These are phyloP conservation scores for Heliconius aoede DNA, from an alignment of 2,888 invertebrate species.

Conservation along the genomic window DNA sequence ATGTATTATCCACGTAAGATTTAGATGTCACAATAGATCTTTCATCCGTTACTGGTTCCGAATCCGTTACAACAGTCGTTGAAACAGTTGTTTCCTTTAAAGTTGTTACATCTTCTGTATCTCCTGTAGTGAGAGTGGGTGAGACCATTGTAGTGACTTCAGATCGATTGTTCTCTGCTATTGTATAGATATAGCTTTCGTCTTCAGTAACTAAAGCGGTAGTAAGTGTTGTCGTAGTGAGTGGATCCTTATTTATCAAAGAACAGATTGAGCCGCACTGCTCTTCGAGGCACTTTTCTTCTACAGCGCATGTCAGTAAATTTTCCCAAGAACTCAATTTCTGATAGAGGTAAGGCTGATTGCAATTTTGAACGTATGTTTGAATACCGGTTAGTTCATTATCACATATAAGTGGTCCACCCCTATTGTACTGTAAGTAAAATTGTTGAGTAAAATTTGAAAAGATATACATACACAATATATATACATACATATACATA, in stretches of 20 bases:
- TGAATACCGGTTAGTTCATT: conserved; percentile 67
- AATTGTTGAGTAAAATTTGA: neutral
- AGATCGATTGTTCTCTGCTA: conserved; percentile 3
- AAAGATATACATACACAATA: neutral
- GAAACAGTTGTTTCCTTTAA: conserved; percentile 16
- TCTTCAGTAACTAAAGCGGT: neutral
- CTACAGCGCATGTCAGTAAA: conserved; percentile 66
- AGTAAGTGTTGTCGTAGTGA: conserved; percentile 2
- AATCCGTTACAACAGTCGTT: conserved; percentile 29
- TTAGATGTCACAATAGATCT: conserved; percentile 28
- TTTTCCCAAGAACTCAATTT: conserved; percentile 64
- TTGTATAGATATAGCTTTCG: neutral
- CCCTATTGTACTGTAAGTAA: conserved; percentile 67
- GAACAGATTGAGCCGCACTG: conserved; percentile 61
- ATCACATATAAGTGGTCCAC: conserved; percentile 74
- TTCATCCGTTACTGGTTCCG: conserved; percentile 24
- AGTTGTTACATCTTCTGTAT: conserved; percentile 27
- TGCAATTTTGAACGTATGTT: conserved; percentile 71
- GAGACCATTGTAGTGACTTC: conserved; percentile 3
- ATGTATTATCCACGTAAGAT: conserved; percentile 1
- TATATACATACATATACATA: too few relatives aligned
- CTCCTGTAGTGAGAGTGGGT: conserved; percentile 24
- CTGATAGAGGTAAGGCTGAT: conserved; percentile 71
- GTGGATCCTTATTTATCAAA: conserved; percentile 63
- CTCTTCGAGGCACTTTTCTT: conserved; percentile 63